Percentiles rank a stretch among this genome's conserved stretches.
Conservation (phyloP, 2,888 invertebrate genomes). For the Axea sp. region DNA sequence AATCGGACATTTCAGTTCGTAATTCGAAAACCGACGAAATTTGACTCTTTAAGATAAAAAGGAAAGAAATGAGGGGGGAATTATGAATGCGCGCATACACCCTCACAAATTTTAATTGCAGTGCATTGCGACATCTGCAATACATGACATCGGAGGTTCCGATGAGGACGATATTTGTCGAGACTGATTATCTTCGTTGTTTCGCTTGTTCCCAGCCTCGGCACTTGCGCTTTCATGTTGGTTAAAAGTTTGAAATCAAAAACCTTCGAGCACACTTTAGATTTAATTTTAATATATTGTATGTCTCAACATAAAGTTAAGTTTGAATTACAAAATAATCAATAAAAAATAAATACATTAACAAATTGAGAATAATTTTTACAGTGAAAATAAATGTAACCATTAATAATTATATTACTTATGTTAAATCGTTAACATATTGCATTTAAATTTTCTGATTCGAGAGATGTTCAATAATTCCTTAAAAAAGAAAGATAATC, state of each 20-base stretch:
- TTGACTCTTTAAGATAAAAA: slow-evolving; percentile 24
- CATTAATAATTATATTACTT: too few relatives aligned
- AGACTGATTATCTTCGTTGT: slow-evolving; percentile 51
- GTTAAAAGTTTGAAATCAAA: slow-evolving; percentile 50
- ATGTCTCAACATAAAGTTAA: not conserved
- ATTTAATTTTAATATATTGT: slow-evolving; percentile 20
- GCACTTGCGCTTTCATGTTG: slow-evolving; percentile 33
- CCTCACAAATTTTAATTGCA: slow-evolving; percentile 44
- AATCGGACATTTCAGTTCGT: slow-evolving; percentile 18
- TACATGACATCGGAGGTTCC: slow-evolving; percentile 27
- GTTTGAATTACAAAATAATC: slow-evolving; percentile 9
- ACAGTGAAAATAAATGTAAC: too few relatives aligned
- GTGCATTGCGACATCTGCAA: slow-evolving; percentile 3
- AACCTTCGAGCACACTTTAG: slow-evolving; percentile 44
- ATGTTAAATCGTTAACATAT: too few relatives aligned
- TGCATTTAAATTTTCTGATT: too few relatives aligned
- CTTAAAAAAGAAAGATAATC: too few relatives aligned
- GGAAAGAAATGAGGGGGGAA: slow-evolving; percentile 33
- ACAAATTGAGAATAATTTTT: too few relatives aligned
- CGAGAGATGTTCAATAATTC: too few relatives aligned
- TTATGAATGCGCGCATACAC: slow-evolving; percentile 12
- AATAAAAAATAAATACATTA: not conserved
- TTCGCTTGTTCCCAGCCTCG: slow-evolving; percentile 35
- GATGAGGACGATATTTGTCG: slow-evolving; percentile 42
- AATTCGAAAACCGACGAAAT: slow-evolving; percentile 21